These are phyloP conservation scores for Drosophila glabriapex DNA, from an alignment of 2,888 invertebrate species.

Conservation along the genomic window DNA sequence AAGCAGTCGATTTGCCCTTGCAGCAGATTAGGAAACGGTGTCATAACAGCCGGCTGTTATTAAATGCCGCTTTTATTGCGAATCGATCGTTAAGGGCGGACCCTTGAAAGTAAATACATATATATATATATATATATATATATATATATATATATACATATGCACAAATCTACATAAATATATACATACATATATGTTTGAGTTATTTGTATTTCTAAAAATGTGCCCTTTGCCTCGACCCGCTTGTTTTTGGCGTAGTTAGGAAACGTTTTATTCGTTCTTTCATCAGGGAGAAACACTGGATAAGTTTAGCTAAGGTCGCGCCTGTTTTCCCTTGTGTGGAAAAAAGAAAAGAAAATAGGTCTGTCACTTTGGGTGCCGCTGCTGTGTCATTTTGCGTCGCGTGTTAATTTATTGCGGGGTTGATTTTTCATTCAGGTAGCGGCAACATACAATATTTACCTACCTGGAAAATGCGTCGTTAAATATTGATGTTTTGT, in stretches of 20 bases:
- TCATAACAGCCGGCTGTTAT: slow-evolving; percentile 39
- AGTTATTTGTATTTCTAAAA: slow-evolving; percentile 26
- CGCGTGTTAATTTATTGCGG: slow-evolving; percentile 70
- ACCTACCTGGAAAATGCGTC: slow-evolving; percentile 66
- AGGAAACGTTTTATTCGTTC: slow-evolving; percentile 36
- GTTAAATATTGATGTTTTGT: slow-evolving; percentile 32
- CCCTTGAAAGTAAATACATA: slow-evolving; percentile 1
- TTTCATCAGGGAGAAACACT: slow-evolving; percentile 39
- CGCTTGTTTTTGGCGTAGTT: slow-evolving; percentile 28
- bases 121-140: slow-evolving; percentile 5
- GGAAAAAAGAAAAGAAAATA: slow-evolving; percentile 40
- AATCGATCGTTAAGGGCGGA: slow-evolving; percentile 42
- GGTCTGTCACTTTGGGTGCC: slow-evolving; percentile 50
- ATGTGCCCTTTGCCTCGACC: slow-evolving; percentile 20
- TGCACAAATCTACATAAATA: slow-evolving; percentile 20
- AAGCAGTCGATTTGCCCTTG: slow-evolving; percentile 30
- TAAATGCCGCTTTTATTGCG: slow-evolving; percentile 52
- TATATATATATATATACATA: slow-evolving; percentile 1
- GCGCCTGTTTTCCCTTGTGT: slow-evolving; percentile 56
- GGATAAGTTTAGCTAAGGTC: slow-evolving; percentile 63
- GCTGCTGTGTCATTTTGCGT: slow-evolving; percentile 56
- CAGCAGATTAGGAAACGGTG: slow-evolving; percentile 47
- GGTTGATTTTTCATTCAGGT: slow-evolving; percentile 72
- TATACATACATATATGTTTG: background rate
- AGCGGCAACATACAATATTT: slow-evolving; percentile 43